Conservation (phyloP, 1,140 invertebrate species). For the Caenorhabditis elegans region DNA sequence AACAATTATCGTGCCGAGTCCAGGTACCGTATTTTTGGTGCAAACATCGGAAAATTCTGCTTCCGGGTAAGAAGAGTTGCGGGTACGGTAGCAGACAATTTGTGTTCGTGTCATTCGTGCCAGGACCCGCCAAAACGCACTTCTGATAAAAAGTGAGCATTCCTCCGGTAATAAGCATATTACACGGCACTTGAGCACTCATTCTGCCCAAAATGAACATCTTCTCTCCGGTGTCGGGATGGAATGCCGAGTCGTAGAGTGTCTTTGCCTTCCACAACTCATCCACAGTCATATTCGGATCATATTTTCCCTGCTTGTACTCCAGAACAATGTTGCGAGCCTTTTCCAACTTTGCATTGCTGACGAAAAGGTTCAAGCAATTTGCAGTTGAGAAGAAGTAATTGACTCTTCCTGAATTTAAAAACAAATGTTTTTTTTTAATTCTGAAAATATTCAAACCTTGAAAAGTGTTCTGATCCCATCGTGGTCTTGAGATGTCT, state of each 20-base stretch:
- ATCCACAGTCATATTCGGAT: conserved; percentile 73
- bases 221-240: conserved; percentile 96
- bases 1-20: too few species aligned
- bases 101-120: too few species aligned
- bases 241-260: conserved; percentile 93
- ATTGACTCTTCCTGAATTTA: conserved; percentile 73
- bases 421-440: background rate
- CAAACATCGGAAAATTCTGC: too few species aligned
- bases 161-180: conserved; percentile 82
- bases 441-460: conserved; percentile 69
- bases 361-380: conserved; percentile 80
- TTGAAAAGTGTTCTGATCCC: conserved; percentile 86
- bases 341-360: conserved; percentile 75
- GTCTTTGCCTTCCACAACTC: conserved; percentile 89
- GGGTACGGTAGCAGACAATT: too few species aligned
- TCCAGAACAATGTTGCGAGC: conserved; percentile 77
- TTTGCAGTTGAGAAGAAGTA: conserved; percentile 94
- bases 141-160: conserved; percentile 78
- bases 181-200: conserved; percentile 76
- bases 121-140: too few species aligned
- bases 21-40: too few species aligned
- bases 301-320: conserved; percentile 72
- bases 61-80: too few species aligned
- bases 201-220: conserved; percentile 91
- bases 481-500: conserved; percentile 84